These are phyloP conservation scores for Entosphenus tridentatus DNA, from an alignment of 2,113 vertebrate species.

Conservation along the genomic window DNA sequence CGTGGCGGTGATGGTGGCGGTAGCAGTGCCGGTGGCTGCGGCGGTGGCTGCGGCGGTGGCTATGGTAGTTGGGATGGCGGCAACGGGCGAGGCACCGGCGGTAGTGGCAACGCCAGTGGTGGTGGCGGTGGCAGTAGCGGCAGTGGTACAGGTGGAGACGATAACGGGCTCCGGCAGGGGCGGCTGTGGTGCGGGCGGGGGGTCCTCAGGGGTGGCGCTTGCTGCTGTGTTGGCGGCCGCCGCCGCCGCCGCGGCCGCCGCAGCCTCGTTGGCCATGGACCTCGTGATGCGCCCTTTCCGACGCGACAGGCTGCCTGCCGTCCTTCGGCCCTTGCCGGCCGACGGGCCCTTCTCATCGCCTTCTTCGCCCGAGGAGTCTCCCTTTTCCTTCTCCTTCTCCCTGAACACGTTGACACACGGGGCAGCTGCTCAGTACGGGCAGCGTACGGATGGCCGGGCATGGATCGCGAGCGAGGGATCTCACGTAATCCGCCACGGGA, in stretches of 20 bases:
- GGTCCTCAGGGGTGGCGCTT: neutral
- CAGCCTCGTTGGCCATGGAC: constrained; percentile 90
- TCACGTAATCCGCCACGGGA: too few species aligned
- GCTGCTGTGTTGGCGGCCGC: constrained; percentile 13
- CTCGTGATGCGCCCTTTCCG: constrained; percentile 84
- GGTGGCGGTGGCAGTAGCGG: too few species aligned
- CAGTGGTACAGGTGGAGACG: constrained; percentile 23
- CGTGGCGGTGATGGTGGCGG: constrained; percentile 29
- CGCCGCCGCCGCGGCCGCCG: constrained; percentile 22
- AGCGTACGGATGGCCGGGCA: too few species aligned
- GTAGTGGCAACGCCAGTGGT: too few species aligned
- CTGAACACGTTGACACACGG: constrained; percentile 12
- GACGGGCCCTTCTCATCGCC: constrained; percentile 73
- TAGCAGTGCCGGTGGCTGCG: constrained; percentile 35
- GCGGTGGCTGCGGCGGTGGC: neutral
- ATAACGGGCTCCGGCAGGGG: constrained; percentile 37
- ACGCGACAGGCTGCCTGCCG: constrained; percentile 84
- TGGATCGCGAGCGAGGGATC: too few species aligned
- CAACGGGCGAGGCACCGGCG: too few species aligned
- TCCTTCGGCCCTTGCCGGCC: constrained; percentile 68
- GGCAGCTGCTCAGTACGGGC: too few species aligned
- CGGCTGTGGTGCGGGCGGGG: constrained; percentile 19
- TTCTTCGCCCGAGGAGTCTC: constrained; percentile 51
- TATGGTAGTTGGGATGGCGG: neutral
- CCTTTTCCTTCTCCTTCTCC: constrained; percentile 92